Evolutionary conservation across 2,113 vertebrate species (phyloP).

Genomic region (rabbit (Oryctolagus cuniculus)): DNA sequence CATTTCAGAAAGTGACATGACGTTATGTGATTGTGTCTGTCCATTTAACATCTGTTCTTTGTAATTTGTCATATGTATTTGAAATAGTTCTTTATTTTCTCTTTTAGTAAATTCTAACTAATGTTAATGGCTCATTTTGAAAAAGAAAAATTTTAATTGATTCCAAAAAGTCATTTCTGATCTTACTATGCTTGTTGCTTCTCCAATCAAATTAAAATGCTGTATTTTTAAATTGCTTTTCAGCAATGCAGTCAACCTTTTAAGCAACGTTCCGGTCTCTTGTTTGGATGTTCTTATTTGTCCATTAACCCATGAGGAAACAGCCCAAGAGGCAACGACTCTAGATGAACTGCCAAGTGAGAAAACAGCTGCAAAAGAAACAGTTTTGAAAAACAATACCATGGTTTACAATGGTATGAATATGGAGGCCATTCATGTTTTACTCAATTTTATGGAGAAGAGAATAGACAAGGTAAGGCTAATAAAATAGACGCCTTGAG

Average conservation of each 20-base stretch:
- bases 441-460: conserved; percentile 98
- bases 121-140: conserved; percentile 74
- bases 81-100: conserved; percentile 70
- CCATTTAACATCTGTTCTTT: conserved; percentile 68
- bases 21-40: conserved; percentile 61
- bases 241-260: conserved; percentile 97
- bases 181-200: conserved; percentile 61
- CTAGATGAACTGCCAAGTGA: conserved; percentile 81
- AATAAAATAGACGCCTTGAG: neutral
- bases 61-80: conserved; percentile 64
- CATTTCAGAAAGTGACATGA: conserved; percentile 63
- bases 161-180: conserved; percentile 65
- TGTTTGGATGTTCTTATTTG: conserved; percentile 96
- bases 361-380: conserved; percentile 88
- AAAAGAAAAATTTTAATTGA: conserved; percentile 81
- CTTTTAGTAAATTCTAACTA: conserved; percentile 64
- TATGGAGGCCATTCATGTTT: conserved; percentile 93
- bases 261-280: conserved; percentile 96
- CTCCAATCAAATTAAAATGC: conserved; percentile 77
- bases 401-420: conserved; percentile 95
- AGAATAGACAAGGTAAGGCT: conserved; percentile 96
- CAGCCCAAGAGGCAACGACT: conserved; percentile 84
- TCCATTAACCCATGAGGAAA: conserved; percentile 91
- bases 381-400: conserved; percentile 89
- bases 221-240: conserved; percentile 85